These are phyloP conservation scores for Chauna torquata DNA, from an alignment of 2,113 vertebrate species.

Conservation along the genomic window DNA sequence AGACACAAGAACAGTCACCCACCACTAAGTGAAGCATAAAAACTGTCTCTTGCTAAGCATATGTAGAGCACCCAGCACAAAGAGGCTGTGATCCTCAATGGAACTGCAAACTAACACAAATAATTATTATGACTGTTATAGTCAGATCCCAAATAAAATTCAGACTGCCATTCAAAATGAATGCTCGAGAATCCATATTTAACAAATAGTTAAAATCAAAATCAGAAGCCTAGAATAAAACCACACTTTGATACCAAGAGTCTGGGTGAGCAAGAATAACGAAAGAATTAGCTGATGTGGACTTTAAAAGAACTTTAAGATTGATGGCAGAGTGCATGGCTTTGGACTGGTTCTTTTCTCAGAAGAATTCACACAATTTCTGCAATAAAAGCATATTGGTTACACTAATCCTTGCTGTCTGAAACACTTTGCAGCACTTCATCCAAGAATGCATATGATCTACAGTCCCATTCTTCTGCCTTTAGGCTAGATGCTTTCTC, in stretches of 20 bases:
- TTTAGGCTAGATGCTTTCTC: conserved; percentile 16
- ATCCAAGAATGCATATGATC: conserved; percentile 7
- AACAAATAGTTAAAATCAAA: background rate
- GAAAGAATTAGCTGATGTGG: background rate
- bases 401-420: background rate
- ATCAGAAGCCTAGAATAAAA: background rate
- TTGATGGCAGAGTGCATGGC: background rate
- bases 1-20: background rate
- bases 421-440: background rate
- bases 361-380: background rate
- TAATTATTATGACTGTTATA: background rate
- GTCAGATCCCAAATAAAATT: background rate
- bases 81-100: background rate
- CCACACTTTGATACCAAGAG: background rate
- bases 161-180: background rate
- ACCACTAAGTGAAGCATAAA: background rate
- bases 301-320: background rate
- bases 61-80: background rate
- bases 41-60: background rate
- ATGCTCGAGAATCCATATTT: background rate
- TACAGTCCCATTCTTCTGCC: conserved; percentile 23
- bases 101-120: background rate
- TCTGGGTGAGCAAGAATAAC: background rate
- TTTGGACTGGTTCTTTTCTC: background rate
- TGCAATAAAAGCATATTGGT: background rate